Conservation (phyloP, 2,113 vertebrate genomes). For the Oncorhynchus kisutch region DNA sequence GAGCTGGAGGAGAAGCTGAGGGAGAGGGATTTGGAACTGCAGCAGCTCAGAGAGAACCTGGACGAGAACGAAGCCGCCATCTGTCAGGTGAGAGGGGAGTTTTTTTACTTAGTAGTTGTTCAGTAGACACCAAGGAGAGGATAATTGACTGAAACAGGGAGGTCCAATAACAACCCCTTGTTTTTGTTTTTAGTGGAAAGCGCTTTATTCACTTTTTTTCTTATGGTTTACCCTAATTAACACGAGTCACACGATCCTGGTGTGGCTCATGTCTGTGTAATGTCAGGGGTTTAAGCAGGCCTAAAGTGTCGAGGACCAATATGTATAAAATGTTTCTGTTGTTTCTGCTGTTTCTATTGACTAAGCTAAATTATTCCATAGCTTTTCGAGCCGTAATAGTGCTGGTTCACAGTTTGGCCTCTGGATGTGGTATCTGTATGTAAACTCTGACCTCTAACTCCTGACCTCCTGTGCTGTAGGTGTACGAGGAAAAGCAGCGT, state of each 20-base stretch:
- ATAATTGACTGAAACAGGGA: no score
- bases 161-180: no score
- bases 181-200: no score
- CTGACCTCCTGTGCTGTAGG: conserved; percentile 61
- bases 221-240: background rate
- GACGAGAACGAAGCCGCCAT: conserved; percentile 90
- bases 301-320: no score
- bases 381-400: background rate
- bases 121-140: no score
- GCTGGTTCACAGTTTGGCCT: background rate
- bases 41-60: conserved; percentile 88
- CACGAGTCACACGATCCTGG: background rate
- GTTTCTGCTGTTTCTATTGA: background rate
- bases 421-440: background rate
- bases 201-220: no score
- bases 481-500: conserved; percentile 89
- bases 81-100: conserved; percentile 80
- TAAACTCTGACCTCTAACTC: conserved; percentile 7
- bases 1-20: conserved; percentile 94
- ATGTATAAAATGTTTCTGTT: no score
- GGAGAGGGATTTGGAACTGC: conserved; percentile 89
- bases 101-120: no score
- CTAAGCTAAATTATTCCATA: background rate
- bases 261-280: background rate
- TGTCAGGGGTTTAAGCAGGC: no score